Base-by-base conservation (phyloP, 2,888 invertebrate species). In the Tromatobia lineatoria region DNA sequence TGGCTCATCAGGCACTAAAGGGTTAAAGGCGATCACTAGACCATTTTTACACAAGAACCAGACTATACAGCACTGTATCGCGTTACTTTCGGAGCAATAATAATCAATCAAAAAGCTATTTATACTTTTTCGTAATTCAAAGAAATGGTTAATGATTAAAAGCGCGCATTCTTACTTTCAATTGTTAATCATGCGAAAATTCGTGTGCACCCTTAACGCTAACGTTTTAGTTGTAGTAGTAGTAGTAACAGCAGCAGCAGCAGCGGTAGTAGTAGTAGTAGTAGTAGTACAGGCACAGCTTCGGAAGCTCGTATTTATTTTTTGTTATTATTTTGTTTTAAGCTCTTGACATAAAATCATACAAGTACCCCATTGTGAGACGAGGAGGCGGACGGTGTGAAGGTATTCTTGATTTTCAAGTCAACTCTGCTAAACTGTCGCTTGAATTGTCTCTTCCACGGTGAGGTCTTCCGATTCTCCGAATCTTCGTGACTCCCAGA, bases 371-470 rank as follows among this genome's bases (percentile, higher is more conserved):
- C 92, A 92, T 93, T 92, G 85, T 92, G 91, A 87, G 91, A 90
- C 73, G 89, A 86, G 79, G 91, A 88, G 70, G 88, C 83, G 80
- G 89, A 88, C 73, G 88, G 84, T 57, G 88, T 94, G 94, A 95
- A 96, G 66, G 96, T 96, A 90, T 96, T 96, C 92, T 96, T 96
- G 84, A 96, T 94, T 93, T 96, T 97, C 90, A 96, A 94, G 92
- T 97, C 97, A 88, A 97, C 97, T 94, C 95, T 96, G 85, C 97
- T 97, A 89, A 97, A 95, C 94, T 97, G 97, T 89, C 97, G 96
- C 94, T 97, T 97, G 94, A 97, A 97, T 83, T 96, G 95, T 93
- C 96, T 96, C 94, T 97, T 97, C 97, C 97, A 97, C 80, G 93
- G 90, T 70, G 91, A 91, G 75, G 88, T 91, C 87, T 92, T 88